These are phyloP conservation scores for Siniperca scherzeri DNA, from an alignment of 2,797 vertebrate genomes.

Conservation along the genomic window DNA sequence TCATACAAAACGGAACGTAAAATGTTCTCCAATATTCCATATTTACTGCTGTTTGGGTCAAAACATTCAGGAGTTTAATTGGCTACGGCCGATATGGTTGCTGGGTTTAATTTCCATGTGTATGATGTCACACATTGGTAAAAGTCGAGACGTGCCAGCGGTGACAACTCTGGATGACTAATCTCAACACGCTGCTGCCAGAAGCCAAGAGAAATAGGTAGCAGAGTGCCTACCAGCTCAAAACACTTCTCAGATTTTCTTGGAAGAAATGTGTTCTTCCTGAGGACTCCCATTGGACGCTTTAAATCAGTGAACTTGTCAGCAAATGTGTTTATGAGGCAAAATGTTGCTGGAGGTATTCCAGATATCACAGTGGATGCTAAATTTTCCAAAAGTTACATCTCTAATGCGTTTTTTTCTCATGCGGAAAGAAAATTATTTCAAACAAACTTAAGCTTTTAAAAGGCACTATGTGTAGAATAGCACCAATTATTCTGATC, in stretches of 20 bases:
- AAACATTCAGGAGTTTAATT: slow-evolving; percentile 55
- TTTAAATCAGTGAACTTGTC: slow-evolving; percentile 60
- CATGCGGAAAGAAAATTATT: background rate
- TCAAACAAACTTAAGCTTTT: background rate
- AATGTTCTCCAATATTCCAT: slow-evolving; percentile 62
- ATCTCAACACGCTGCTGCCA: slow-evolving; percentile 52
- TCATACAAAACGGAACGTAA: slow-evolving; percentile 50
- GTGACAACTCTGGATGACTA: slow-evolving; percentile 68
- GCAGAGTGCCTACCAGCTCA: slow-evolving; percentile 28
- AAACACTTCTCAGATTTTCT: slow-evolving; percentile 32
- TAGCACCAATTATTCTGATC: background rate
- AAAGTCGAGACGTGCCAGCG: slow-evolving; percentile 49
- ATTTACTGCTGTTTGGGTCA: slow-evolving; percentile 68
- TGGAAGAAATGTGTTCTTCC: slow-evolving; percentile 38
- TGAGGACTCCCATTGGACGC: slow-evolving; percentile 45
- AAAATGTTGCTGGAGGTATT: slow-evolving; percentile 41
- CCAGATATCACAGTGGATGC: slow-evolving; percentile 23
- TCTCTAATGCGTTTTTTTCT: slow-evolving; percentile 9
- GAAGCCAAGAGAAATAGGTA: slow-evolving; percentile 58
- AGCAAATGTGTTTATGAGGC: slow-evolving; percentile 61
- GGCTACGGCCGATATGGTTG: slow-evolving; percentile 55
- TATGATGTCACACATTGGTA: slow-evolving; percentile 73
- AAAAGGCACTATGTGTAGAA: background rate
- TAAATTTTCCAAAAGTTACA: slow-evolving; percentile 15
- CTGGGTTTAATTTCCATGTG: slow-evolving; percentile 66